These are phyloP conservation scores for Lucinisca nassula DNA, from an alignment of 2,888 invertebrate genomes.

Conservation along the genomic window DNA sequence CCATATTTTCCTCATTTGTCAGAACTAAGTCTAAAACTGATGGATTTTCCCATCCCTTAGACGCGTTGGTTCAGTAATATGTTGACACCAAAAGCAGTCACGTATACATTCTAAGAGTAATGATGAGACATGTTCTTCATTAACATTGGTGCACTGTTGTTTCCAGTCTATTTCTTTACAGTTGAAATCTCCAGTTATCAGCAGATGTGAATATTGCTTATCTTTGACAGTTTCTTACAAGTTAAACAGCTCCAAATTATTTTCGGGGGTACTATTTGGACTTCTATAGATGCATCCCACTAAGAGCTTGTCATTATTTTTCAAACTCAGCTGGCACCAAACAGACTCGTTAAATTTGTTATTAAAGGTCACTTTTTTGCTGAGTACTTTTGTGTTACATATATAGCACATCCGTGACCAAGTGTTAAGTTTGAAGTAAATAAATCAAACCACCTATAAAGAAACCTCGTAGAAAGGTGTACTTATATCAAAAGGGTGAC, in stretches of 20 bases:
- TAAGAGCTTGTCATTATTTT: neutral
- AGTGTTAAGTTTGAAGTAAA: too few species aligned
- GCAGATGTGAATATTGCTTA: too few species aligned
- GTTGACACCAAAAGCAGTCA: conserved; percentile 16
- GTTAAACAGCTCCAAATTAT: neutral
- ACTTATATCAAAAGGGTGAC: too few species aligned
- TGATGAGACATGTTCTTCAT: neutral
- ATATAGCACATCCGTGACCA: too few species aligned
- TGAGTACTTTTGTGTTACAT: too few species aligned
- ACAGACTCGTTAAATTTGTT: neutral
- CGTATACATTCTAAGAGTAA: neutral
- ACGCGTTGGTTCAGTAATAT: neutral
- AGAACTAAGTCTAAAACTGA: conserved; percentile 9
- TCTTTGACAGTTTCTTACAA: too few species aligned
- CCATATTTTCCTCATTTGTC: conserved; percentile 23
- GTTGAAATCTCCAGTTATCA: conserved; percentile 16
- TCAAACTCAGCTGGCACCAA: neutral
- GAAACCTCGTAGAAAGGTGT: too few species aligned
- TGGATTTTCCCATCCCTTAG: neutral
- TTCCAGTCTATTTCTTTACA: neutral
- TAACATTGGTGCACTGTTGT: neutral
- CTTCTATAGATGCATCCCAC: neutral
- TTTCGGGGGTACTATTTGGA: neutral
- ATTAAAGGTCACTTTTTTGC: neutral
- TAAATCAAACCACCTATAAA: too few species aligned